Conservation (phyloP, 37 sponge, comb jelly and placozoan genomes). For the Geodia barretti region DNA sequence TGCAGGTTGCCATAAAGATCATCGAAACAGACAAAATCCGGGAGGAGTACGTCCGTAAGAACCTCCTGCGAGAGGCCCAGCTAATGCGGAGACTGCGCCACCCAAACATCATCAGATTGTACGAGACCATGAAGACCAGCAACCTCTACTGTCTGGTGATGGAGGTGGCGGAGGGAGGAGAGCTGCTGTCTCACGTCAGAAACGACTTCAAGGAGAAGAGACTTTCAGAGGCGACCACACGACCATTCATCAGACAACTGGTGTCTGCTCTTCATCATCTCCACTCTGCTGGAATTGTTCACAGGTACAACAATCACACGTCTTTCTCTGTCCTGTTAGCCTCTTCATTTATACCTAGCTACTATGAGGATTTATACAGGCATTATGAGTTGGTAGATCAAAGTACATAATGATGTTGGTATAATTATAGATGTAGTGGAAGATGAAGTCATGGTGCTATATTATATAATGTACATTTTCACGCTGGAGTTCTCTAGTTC, state of each 20-base stretch:
- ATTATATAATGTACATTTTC: too few species aligned
- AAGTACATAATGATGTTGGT: too few species aligned
- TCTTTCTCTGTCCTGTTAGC: too few species aligned
- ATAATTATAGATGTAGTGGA: too few species aligned
- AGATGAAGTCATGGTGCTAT: too few species aligned
- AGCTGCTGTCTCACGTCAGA: conserved; percentile 85
- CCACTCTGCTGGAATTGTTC: conserved; percentile 88
- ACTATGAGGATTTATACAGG: too few species aligned
- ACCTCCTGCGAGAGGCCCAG: conserved; percentile 91
- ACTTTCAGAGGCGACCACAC: conserved; percentile 77
- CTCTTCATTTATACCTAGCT: too few species aligned
- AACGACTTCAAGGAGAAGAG: conserved; percentile 84
- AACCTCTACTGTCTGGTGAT: conserved; percentile 94
- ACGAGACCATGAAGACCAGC: conserved; percentile 96
- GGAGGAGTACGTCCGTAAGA: conserved; percentile 95
- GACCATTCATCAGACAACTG: conserved; percentile 90
- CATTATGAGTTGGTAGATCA: too few species aligned
- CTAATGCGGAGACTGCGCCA: conserved; percentile 91
- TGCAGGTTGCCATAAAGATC: conserved; percentile 96
- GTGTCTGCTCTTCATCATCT: conserved; percentile 90
- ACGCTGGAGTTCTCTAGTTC: too few species aligned
- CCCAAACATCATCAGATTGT: conserved; percentile 97
- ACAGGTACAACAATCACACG: too few species aligned
- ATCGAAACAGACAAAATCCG: conserved; percentile 95
- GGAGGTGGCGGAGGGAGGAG: conserved; percentile 95